Conservation (phyloP, 1,140 invertebrate species). For the Trissolcus basalis region DNA sequence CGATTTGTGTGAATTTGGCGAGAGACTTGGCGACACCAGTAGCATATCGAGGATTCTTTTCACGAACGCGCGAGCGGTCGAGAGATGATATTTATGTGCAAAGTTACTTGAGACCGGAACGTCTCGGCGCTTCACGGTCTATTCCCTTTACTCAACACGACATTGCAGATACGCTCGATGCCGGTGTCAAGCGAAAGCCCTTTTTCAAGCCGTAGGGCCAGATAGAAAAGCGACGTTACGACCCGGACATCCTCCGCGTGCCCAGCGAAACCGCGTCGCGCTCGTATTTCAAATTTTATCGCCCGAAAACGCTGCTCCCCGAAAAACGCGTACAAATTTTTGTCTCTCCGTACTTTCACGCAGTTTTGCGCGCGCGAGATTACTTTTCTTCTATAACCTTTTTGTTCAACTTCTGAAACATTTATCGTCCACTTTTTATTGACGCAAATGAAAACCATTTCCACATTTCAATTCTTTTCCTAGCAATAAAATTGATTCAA, state of each 20-base stretch:
- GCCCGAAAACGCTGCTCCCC: conserved; percentile 56
- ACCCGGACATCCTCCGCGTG: conserved; percentile 69
- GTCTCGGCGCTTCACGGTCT: conserved; percentile 53
- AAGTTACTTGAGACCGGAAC: conserved; percentile 57
- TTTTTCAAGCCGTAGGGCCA: conserved; percentile 50
- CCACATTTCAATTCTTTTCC: too few species aligned
- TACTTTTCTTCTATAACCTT: conserved; percentile 1
- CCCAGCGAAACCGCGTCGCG: conserved; percentile 51
- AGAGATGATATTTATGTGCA: conserved; percentile 52
- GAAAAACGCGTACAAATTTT: conserved; percentile 40
- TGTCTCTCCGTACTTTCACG: conserved; percentile 23
- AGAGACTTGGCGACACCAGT: too few species aligned
- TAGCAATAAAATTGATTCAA: too few species aligned
- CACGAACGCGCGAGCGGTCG: conserved; percentile 33
- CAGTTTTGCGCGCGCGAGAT: conserved; percentile 16
- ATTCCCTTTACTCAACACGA: conserved; percentile 51
- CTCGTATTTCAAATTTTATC: conserved; percentile 75
- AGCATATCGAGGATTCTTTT: conserved; percentile 51
- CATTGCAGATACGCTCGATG: conserved; percentile 46
- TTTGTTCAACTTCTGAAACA: not conserved
- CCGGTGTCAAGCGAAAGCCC: conserved; percentile 32
- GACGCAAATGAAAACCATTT: not conserved
- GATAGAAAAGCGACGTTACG: conserved; percentile 64
- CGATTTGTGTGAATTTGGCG: conserved; percentile 42
- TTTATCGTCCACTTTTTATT: not conserved